Base-by-base conservation (phyloP, 2,888 invertebrate species). In the Mimas tiliae region DNA sequence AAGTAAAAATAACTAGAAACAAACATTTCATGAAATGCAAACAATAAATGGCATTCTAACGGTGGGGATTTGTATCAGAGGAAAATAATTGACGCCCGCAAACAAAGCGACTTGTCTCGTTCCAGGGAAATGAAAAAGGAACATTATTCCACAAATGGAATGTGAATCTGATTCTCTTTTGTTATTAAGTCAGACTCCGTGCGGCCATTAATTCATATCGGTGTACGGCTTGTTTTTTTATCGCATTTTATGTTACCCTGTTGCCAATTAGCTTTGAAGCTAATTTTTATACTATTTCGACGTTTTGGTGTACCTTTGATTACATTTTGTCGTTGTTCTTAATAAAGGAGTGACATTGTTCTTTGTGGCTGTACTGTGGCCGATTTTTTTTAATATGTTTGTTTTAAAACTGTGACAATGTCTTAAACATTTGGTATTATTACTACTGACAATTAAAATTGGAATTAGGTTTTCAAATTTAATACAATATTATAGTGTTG, bases 161-260 rank as follows among this genome's bases (percentile, higher is more conserved):
- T 75, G 74, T 74, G 77, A 75, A 81, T 81, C 78, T 73, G 75
- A 78, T 77, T 81, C 80, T 77, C 79, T 77, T 80, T 81, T 81
- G 82, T 80, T 62, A 63, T 62, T 66, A 63, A 34, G 51, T 64
- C 63, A 51, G 50, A 34, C 58, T 58, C 65, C 21, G 53, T 48
- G 58, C 65, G 48, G 19, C 55, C 65, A 58, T 65, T 58, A 65
- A 48, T 65, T 65, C 48, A 58, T 65, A 65, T 58, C 65, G 65
- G 55, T 48, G 19, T 65, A 48, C 65, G 47, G 11, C 16, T 50
- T 48, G 19, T 48, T 48, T 58, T 58, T 65, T 47, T 48, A 19
- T 47, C 38, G 42, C 12, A 42, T 58, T 58, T 58, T 58, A 12
- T 19, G 42, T 12, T 42, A 12, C 19, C 38, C 12, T 38, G 16